Percentiles rank a stretch among this genome's conserved stretches.
Evolutionary conservation across 2,888 invertebrate species (phyloP).

Genomic region (Tridacna gigas): DNA sequence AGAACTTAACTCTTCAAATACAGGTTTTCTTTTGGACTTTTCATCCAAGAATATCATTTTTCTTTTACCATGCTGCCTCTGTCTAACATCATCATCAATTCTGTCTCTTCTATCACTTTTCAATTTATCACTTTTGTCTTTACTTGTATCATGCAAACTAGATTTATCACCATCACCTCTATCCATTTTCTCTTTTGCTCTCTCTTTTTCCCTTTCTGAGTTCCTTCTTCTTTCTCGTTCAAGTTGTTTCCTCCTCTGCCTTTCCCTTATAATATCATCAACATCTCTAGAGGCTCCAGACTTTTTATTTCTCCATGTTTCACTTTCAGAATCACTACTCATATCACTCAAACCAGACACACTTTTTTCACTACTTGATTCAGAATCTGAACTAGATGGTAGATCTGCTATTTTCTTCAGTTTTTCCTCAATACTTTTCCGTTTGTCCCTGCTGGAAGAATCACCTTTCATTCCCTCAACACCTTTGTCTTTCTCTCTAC

Average conservation of each 20-base stretch:
- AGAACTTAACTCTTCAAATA: constrained; percentile 46
- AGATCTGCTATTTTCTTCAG: constrained; percentile 42
- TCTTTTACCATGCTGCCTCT: constrained; percentile 35
- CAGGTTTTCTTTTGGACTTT: constrained; percentile 10
- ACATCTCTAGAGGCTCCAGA: constrained; percentile 57
- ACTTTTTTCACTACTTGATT: constrained; percentile 58
- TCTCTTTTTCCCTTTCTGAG: constrained; percentile 29
- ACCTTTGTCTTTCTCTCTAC: neutral
- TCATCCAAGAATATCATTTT: constrained; percentile 50
- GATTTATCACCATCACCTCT: constrained; percentile 26
- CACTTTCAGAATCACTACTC: constrained; percentile 73
- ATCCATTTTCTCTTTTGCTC: neutral
- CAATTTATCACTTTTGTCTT: constrained; percentile 20
- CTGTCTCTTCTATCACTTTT: constrained; percentile 2
- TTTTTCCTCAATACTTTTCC: constrained; percentile 49
- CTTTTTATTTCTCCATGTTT: constrained; percentile 68
- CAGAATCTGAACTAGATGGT: constrained; percentile 32
- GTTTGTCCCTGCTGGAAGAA: constrained; percentile 17
- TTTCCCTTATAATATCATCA: constrained; percentile 69
- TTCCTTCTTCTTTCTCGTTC: constrained; percentile 42
- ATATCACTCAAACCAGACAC: constrained; percentile 66
- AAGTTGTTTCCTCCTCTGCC: constrained; percentile 55
- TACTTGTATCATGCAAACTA: constrained; percentile 8
- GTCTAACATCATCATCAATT: constrained; percentile 1
- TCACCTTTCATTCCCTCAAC: neutral